Evolutionary conservation across 2,888 invertebrate species (phyloP).

Genomic region (Drosophila parthenogenetica): DNA sequence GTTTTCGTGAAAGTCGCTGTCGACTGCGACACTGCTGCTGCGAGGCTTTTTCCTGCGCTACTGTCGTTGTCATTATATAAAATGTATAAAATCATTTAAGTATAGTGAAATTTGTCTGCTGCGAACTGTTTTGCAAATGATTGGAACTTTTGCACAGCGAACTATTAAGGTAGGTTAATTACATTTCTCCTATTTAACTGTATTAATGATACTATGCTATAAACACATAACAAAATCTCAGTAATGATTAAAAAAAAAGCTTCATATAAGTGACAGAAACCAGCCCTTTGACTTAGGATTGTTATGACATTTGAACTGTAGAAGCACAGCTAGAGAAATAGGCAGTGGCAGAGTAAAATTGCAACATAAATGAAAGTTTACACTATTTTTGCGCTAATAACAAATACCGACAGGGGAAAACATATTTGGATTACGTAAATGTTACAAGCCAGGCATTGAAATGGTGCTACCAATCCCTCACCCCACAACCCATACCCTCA

Average conservation of each 20-base stretch:
- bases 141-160: slow-evolving; percentile 45
- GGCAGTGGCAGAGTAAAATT: slow-evolving; percentile 33
- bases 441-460: slow-evolving; percentile 38
- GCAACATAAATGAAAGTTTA: slow-evolving; percentile 78
- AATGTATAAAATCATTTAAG: slow-evolving; percentile 76
- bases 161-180: slow-evolving; percentile 29
- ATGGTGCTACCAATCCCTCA: slow-evolving; percentile 13
- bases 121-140: slow-evolving; percentile 41
- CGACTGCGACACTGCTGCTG: slow-evolving; percentile 21
- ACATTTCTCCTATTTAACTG: slow-evolving; percentile 15
- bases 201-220: slow-evolving; percentile 4
- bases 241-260: not conserved
- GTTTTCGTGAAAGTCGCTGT: slow-evolving; percentile 76
- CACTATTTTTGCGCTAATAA: slow-evolving; percentile 52
- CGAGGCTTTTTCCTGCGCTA: slow-evolving; percentile 17
- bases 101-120: slow-evolving; percentile 74
- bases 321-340: not conserved
- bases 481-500: not conserved
- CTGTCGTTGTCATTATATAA: slow-evolving; percentile 67
- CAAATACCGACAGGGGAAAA: slow-evolving; percentile 69
- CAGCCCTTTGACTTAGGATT: slow-evolving; percentile 7
- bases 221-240: not conserved
- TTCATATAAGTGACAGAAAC: no score
- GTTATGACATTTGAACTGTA: slow-evolving; percentile 43
- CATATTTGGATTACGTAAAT: slow-evolving; percentile 67